A percentile compares a stretch with the other conserved stretches of the same genome.
phyloP scores from a whole-genome alignment of 2,888 invertebrate genomes.

The Cryptocheilus praepositus region DNA sequence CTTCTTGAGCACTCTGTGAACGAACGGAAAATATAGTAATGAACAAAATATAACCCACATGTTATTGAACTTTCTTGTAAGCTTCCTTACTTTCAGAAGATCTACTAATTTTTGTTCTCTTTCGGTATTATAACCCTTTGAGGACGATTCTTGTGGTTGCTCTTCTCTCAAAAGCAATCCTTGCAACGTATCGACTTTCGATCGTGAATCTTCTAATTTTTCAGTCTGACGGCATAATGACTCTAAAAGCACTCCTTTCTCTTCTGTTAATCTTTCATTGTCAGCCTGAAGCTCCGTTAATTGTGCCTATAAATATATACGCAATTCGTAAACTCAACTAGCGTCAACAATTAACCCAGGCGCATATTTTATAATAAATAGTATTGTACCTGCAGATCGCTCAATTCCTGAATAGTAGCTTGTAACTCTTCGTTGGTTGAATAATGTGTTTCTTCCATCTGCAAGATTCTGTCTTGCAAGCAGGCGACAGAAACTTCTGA shows the following conservation, averaged over 20 bases:
- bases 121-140: slow-evolving; percentile 81
- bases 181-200: slow-evolving; percentile 89
- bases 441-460: slow-evolving; percentile 92
- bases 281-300: slow-evolving; percentile 90
- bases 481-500: slow-evolving; percentile 95
- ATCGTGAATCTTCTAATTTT: slow-evolving; percentile 90
- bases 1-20: slow-evolving; percentile 83
- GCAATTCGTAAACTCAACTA: not conserved
- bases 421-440: slow-evolving; percentile 95
- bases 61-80: not conserved
- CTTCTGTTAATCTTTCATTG: slow-evolving; percentile 90
- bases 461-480: slow-evolving; percentile 93
- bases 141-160: slow-evolving; percentile 76
- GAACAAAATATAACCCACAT: not conserved
- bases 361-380: not conserved
- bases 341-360: not conserved
- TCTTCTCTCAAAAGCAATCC: slow-evolving; percentile 85
- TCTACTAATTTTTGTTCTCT: slow-evolving; percentile 89
- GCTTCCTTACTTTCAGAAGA: slow-evolving; percentile 81
- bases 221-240: slow-evolving; percentile 95
- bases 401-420: slow-evolving; percentile 94
- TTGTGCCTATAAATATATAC: slow-evolving; percentile 79
- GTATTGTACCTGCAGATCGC: slow-evolving; percentile 84
- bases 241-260: slow-evolving; percentile 92
- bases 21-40: too few species aligned